Evolutionary conservation across 2,888 invertebrate species (phyloP).

Genomic region (Lasioglossum pauxillum): DNA sequence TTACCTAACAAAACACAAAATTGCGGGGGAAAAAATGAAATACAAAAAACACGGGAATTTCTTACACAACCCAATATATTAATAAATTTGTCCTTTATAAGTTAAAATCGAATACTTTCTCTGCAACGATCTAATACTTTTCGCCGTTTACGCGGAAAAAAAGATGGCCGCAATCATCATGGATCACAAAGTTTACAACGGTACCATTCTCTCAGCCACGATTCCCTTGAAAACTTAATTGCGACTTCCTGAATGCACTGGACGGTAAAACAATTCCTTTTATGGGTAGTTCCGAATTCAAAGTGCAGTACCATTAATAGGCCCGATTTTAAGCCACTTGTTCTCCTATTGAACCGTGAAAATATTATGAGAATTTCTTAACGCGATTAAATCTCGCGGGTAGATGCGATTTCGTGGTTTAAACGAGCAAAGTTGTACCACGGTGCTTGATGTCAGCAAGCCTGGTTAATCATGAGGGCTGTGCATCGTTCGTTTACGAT

Average conservation of each 20-base stretch:
- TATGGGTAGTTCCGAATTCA: neutral
- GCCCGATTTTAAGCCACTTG: neutral
- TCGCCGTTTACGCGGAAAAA: neutral
- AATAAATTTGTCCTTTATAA: no score
- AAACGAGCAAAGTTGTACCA: neutral
- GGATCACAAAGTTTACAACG: slow-evolving; percentile 23
- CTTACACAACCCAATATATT: neutral
- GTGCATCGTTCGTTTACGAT: slow-evolving; percentile 8
- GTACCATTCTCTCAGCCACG: slow-evolving; percentile 3
- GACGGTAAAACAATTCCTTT: slow-evolving; percentile 9
- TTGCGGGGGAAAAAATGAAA: no score
- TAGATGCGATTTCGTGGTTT: neutral
- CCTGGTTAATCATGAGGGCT: neutral
- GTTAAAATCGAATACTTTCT: neutral
- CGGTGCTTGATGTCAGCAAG: neutral
- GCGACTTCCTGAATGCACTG: neutral
- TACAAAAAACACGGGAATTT: no score
- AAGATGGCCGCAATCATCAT: slow-evolving; percentile 3
- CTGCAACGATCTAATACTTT: neutral
- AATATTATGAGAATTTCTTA: neutral
- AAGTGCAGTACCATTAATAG: neutral
- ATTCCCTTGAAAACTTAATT: neutral
- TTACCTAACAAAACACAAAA: no score
- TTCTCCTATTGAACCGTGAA: neutral
- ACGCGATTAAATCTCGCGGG: neutral